These are phyloP conservation scores for Cenopis cana DNA, from an alignment of 2,888 invertebrate species.

Conservation along the genomic window DNA sequence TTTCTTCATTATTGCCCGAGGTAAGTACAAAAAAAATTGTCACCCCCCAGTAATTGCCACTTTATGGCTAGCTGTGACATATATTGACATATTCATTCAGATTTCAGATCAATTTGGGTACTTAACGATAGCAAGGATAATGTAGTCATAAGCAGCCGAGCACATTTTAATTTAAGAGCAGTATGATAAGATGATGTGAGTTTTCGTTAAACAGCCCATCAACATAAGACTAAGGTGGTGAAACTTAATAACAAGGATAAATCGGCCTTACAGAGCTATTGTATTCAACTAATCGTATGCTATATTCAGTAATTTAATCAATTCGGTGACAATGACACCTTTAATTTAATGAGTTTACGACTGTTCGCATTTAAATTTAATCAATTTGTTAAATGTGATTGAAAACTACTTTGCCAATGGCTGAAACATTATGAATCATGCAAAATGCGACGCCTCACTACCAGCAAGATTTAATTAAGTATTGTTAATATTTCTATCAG, in stretches of 20 bases:
- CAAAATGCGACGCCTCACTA: neutral
- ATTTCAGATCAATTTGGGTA: too few relatives aligned
- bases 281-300: conserved; percentile 11
- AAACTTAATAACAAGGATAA: neutral
- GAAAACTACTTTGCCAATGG: neutral
- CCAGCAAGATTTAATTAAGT: neutral
- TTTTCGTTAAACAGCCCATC: too few relatives aligned
- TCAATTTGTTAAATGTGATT: neutral
- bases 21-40: too few relatives aligned
- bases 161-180: too few relatives aligned
- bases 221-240: neutral
- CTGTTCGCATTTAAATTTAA: conserved; percentile 1
- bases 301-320: conserved; percentile 1
- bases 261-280: neutral
- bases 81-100: too few relatives aligned
- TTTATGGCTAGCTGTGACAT: too few relatives aligned
- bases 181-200: too few relatives aligned
- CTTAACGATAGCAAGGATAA: too few relatives aligned
- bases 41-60: too few relatives aligned
- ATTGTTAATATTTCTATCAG: neutral
- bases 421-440: neutral
- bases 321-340: conserved; percentile 26
- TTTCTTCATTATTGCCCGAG: too few relatives aligned
- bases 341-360: conserved; percentile 24
- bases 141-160: too few relatives aligned